Conservation (phyloP, 2,888 invertebrate species). For the Drymonia ruficornis region DNA sequence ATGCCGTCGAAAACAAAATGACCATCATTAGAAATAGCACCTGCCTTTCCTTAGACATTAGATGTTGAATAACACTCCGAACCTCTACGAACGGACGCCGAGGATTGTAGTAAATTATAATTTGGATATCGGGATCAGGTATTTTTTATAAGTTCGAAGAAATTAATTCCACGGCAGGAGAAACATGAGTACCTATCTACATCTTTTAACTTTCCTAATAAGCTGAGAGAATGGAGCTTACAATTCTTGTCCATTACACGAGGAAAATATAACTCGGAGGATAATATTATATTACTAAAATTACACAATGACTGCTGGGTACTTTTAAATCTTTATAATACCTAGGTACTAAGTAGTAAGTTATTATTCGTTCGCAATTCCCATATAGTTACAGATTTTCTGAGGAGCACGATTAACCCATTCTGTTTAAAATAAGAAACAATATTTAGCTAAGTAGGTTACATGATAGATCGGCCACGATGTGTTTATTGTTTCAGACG, state of each 20-base stretch:
- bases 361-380: too few relatives aligned
- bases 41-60: slow-evolving; percentile 61
- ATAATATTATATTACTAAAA: too few relatives aligned
- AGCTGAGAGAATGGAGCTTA: slow-evolving; percentile 17
- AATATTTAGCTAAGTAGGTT: background rate
- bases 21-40: slow-evolving; percentile 62
- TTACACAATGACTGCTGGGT: too few relatives aligned
- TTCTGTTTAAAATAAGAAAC: too few relatives aligned
- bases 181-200: background rate
- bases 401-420: too few relatives aligned
- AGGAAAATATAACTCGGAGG: too few relatives aligned
- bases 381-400: too few relatives aligned
- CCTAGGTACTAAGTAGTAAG: too few relatives aligned
- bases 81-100: slow-evolving; percentile 17
- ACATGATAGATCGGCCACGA: background rate
- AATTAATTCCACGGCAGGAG: background rate
- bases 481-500: slow-evolving; percentile 23
- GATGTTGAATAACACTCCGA: slow-evolving; percentile 40
- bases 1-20: slow-evolving; percentile 50
- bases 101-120: slow-evolving; percentile 21
- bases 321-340: too few relatives aligned
- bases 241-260: too few relatives aligned
- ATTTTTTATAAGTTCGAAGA: background rate
- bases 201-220: slow-evolving; percentile 19
- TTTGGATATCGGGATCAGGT: slow-evolving; percentile 12